Base-by-base conservation (phyloP, 2,113 vertebrate genomes). In the Ceratotherium simum region DNA sequence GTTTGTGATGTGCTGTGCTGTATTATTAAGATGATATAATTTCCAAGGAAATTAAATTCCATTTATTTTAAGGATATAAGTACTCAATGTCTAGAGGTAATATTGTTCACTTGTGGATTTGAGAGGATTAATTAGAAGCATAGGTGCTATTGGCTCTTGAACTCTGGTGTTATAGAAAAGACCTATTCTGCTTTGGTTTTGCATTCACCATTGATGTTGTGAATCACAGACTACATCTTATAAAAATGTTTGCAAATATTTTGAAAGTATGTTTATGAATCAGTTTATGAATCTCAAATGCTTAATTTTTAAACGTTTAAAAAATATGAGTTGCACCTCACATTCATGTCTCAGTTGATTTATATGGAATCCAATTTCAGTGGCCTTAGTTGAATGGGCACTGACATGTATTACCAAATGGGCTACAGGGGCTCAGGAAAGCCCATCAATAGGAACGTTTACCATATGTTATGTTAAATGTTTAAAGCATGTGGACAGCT, bases 221-320 rank as follows among this genome's bases (percentile, higher is more conserved):
- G 23, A 91, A 20, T 23, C 56, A 73, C 3, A 20, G 27, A 60
- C 31, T 51, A 65, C 29, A 42, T 56, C 33, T 93, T 60, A 81
- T 78, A 36, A 89, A 58, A 78, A 58, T 27, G 46, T 64, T 29
- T 58, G 14, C 64, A 79, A 48, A 51, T 64, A 72, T n/a, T 75
- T 69, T 42, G 78, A 78, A 82, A 67, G 64, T 64, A 25, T 18
- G 6, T 86, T 75, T 80, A 70, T 6, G n/a, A 76, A 73, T 70
- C 48, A 58, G 51, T 42, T 42, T 5, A 42, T 67, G 21, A 67
- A 54, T 42, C 18, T 27, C 46, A 33, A 27, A 16, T 67, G 46
- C 64, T 92, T 72, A 70, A 83, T 84, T 73, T 51, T 79, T 48
- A 91, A 91, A 79, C 7, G 70, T 81, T 90, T 86, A 2, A 23